phyloP scores from a whole-genome alignment of 2,888 invertebrate genomes.

The Lissocephala sabroskyi region DNA sequence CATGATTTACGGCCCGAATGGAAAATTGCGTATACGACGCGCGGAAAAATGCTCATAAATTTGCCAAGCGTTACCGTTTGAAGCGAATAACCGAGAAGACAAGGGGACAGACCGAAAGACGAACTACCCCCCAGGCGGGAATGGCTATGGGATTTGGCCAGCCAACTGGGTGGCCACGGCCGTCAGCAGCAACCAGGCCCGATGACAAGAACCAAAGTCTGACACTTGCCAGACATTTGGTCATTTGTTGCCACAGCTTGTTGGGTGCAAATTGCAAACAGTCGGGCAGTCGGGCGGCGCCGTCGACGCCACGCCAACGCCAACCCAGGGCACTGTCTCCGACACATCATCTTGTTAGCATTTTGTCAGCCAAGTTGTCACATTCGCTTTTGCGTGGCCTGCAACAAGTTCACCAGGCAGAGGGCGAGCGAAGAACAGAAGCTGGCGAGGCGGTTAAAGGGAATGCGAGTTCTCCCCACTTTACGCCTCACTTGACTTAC shows the following conservation, averaged over 20 bases:
- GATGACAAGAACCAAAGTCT: slow-evolving; percentile 3
- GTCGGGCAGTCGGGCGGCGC: slow-evolving; percentile 10
- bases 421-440: slow-evolving; percentile 2
- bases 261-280: slow-evolving; percentile 41
- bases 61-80: slow-evolving; percentile 22
- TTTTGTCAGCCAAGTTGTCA: slow-evolving; percentile 64
- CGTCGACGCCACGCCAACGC: slow-evolving; percentile 17
- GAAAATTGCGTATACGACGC: slow-evolving; percentile 61
- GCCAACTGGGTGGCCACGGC: slow-evolving; percentile 27
- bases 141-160: background rate
- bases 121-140: slow-evolving; percentile 4
- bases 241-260: slow-evolving; percentile 58
- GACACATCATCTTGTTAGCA: slow-evolving; percentile 59
- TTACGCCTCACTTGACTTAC: slow-evolving; percentile 59
- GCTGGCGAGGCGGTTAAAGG: too few species aligned
- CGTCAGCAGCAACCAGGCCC: too few species aligned
- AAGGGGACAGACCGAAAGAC: background rate
- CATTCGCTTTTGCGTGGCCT: slow-evolving; percentile 33
- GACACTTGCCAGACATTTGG: slow-evolving; percentile 56
- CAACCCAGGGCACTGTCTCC: slow-evolving; percentile 5
- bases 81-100: slow-evolving; percentile 33
- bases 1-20: slow-evolving; percentile 55
- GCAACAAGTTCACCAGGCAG: slow-evolving; percentile 51
- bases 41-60: slow-evolving; percentile 36
- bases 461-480: slow-evolving; percentile 19